phyloP scores from a whole-genome alignment of 2,888 invertebrate species.

The Pelosia muscerda region DNA sequence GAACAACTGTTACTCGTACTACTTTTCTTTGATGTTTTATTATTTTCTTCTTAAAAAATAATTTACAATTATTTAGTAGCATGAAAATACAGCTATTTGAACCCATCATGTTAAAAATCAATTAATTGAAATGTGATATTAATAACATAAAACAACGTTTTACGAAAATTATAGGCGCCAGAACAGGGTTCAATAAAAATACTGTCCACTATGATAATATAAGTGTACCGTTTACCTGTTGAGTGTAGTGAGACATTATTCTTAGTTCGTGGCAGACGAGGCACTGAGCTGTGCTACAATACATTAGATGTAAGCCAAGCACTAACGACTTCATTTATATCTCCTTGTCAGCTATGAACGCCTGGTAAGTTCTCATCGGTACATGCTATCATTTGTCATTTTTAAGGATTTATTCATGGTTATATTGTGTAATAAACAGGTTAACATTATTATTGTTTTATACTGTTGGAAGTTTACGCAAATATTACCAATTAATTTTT shows the following conservation, averaged over 20 bases:
- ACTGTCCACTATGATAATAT: conserved; percentile 35
- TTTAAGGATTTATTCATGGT: conserved; percentile 12
- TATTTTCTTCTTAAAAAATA: no score
- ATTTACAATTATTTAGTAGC: no score
- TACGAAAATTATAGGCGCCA: not conserved
- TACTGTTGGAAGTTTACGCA: no score
- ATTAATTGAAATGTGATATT: no score
- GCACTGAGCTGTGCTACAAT: conserved; percentile 51
- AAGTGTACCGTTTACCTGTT: conserved; percentile 58
- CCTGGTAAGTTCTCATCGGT: conserved; percentile 54
- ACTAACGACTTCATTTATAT: conserved; percentile 70
- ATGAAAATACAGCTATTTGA: no score
- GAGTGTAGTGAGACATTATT: conserved; percentile 56
- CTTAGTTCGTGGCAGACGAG: conserved; percentile 39
- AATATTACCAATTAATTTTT: no score
- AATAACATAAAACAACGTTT: no score
- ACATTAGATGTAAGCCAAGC: conserved; percentile 66
- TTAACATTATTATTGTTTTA: not conserved
- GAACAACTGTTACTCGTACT: no score
- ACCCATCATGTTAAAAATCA: no score
- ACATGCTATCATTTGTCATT: conserved; percentile 44
- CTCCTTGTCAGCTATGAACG: conserved; percentile 58
- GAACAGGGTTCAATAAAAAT: conserved; percentile 17
- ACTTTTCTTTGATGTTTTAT: no score
- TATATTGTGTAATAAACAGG: not conserved